A percentile compares a stretch with the other conserved stretches of the same genome.
These are phyloP conservation scores for Euspilapteryx auroguttella DNA, from an alignment of 2,888 invertebrate species.

Conservation along the genomic window DNA sequence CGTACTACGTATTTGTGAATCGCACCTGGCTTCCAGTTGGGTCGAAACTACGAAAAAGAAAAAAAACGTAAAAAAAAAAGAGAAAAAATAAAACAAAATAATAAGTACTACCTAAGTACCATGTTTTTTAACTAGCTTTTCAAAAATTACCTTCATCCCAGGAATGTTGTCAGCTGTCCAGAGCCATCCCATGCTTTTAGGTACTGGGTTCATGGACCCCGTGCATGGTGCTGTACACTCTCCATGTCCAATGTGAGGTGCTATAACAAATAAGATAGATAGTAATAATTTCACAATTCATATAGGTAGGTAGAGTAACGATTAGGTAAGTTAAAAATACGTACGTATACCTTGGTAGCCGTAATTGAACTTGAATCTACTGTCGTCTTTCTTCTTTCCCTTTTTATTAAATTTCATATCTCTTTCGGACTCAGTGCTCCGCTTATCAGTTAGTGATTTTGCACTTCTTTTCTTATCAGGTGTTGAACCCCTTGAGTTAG, in stretches of 20 bases:
- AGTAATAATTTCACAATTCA: too few relatives aligned
- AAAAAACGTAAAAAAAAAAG: constrained; percentile 8
- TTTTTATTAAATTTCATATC: constrained; percentile 27
- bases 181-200: constrained; percentile 52
- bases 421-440: constrained; percentile 16
- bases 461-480: background rate
- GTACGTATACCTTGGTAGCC: constrained; percentile 54
- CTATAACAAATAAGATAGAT: constrained; percentile 17
- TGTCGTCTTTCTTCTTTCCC: constrained; percentile 24
- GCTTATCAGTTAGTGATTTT: constrained; percentile 1
- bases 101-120: constrained; percentile 1
- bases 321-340: too few relatives aligned
- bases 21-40: constrained; percentile 47
- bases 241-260: constrained; percentile 45
- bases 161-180: constrained; percentile 43
- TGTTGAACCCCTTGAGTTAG: background rate
- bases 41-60: constrained; percentile 37
- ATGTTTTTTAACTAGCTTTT: too few relatives aligned
- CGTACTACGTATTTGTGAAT: constrained; percentile 35
- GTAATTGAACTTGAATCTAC: constrained; percentile 42
- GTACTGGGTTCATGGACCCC: constrained; percentile 27
- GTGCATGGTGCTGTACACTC: constrained; percentile 30
- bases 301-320: too few relatives aligned
- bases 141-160: constrained; percentile 32
- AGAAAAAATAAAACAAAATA: constrained; percentile 13